These are phyloP conservation scores for Zeugodacus cucurbitae DNA, from an alignment of 1,140 invertebrate species.

Conservation along the genomic window DNA sequence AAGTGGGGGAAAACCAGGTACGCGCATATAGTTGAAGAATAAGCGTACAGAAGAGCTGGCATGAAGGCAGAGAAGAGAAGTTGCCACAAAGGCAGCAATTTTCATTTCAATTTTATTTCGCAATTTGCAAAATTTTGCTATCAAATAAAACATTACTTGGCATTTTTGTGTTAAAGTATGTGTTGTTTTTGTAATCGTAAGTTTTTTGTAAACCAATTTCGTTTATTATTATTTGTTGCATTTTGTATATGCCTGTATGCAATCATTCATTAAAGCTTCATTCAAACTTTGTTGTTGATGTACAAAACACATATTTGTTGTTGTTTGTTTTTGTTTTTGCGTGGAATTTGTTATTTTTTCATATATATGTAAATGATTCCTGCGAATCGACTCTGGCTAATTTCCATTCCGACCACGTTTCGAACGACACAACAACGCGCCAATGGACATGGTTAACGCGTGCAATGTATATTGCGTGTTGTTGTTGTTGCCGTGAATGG, in stretches of 20 bases:
- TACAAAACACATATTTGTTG: background rate
- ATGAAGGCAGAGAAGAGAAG: background rate
- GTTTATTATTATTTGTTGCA: background rate
- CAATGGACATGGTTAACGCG: background rate
- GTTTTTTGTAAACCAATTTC: background rate
- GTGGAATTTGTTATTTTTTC: background rate
- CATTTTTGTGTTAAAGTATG: background rate
- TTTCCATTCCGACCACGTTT: background rate
- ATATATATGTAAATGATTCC: background rate
- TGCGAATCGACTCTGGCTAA: background rate
- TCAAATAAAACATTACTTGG: background rate
- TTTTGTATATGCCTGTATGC: background rate
- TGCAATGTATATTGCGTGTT: background rate
- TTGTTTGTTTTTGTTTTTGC: background rate
- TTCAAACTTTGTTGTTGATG: background rate
- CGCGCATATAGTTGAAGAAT: background rate
- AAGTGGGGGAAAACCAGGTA: background rate
- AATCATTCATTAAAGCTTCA: conserved; percentile 12
- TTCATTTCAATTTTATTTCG: conserved; percentile 4
- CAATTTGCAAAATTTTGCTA: background rate
- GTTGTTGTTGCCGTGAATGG: background rate
- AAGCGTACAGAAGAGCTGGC: background rate
- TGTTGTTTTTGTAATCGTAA: background rate
- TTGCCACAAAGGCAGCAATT: background rate
- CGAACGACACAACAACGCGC: background rate